Percentiles rank a stretch among this genome's conserved stretches.
These are phyloP conservation scores for Papilio aristodemus DNA, from an alignment of 1,140 invertebrate species.

Conservation along the genomic window DNA sequence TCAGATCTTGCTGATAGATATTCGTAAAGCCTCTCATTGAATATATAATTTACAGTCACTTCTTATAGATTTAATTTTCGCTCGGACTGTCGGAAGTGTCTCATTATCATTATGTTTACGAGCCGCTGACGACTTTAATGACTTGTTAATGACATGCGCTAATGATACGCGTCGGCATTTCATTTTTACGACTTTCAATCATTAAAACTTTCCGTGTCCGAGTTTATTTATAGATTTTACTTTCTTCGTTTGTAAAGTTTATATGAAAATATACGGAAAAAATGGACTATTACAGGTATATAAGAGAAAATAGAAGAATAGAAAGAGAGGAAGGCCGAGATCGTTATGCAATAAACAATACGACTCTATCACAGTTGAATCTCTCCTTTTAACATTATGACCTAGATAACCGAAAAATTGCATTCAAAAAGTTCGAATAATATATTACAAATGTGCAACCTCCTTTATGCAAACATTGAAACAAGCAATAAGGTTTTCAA, in stretches of 20 bases:
- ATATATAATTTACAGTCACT: not conserved
- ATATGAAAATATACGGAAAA: too few relatives aligned
- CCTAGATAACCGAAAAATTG: not conserved
- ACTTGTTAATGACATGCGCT: slow-evolving; percentile 1
- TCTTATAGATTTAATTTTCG: not conserved
- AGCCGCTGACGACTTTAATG: slow-evolving; percentile 13
- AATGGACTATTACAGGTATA: too few relatives aligned
- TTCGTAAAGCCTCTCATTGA: not conserved
- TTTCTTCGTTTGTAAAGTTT: not conserved
- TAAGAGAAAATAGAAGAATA: too few relatives aligned
- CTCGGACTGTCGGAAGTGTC: not conserved
- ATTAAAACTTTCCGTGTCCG: slow-evolving; percentile 4
- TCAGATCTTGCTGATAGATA: too few relatives aligned
- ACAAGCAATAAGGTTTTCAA: slow-evolving; percentile 22
- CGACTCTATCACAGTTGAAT: too few relatives aligned
- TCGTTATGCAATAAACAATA: too few relatives aligned
- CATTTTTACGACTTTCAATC: not conserved
- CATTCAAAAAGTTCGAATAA: not conserved
- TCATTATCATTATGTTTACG: slow-evolving; percentile 15
- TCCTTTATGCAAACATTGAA: not conserved
- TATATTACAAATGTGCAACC: not conserved
- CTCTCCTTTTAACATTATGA: too few relatives aligned
- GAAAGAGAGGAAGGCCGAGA: too few relatives aligned
- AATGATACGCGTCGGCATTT: not conserved
- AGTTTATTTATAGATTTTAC: not conserved